Evolutionary conservation across 2,888 invertebrate species (phyloP), one percentile per base, ranked within the genome.

Genomic region (Emmelina monodactyla): DNA sequence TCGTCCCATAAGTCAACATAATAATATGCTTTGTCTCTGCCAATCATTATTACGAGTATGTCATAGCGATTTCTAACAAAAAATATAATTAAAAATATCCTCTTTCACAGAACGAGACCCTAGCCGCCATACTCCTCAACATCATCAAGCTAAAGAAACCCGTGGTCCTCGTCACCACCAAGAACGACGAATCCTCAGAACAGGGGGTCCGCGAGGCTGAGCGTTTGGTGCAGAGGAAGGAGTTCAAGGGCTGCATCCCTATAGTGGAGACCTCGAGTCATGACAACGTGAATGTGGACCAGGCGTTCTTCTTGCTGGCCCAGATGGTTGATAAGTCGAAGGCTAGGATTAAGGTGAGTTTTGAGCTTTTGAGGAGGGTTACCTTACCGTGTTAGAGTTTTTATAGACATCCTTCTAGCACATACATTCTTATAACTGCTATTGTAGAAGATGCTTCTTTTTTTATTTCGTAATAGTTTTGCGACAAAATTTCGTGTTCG

Each of bases 211-310:
- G 91, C 34, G 97, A 97, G 68, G 94, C 93, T 0, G 95, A 96
- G 58, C 88, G 90, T 51, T 78, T 98, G 43, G 86, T 95, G 16
- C 72, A 75, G 31, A 84, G 94, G 35, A 96, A 96, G 67, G 97
- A 97, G 70, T 94, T 93, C 68, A 94, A 94, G 60, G 88, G 89
- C 40, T 86, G 86, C 53, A 91, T 97, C 50, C 89, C 92, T 2
- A 79, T 97, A 29, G 88, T 98, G 36, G 97, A 98, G 79, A 94
- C 95, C 0, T 97, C 97, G 5, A 89, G 97, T 11, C 95, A 97
- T 58, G 93, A 95, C 57, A 96, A 94, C 55, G 94, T 98, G 44
- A 98, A 98, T 62, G 92, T 97, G 25, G 97, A 98, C 58, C 83
- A 92, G 54, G 93, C 97, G 15, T 94, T 96, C 62, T 83, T 95